These are phyloP conservation scores for Hormaphis cornu DNA, from an alignment of 1,140 invertebrate genomes.

Conservation along the genomic window DNA sequence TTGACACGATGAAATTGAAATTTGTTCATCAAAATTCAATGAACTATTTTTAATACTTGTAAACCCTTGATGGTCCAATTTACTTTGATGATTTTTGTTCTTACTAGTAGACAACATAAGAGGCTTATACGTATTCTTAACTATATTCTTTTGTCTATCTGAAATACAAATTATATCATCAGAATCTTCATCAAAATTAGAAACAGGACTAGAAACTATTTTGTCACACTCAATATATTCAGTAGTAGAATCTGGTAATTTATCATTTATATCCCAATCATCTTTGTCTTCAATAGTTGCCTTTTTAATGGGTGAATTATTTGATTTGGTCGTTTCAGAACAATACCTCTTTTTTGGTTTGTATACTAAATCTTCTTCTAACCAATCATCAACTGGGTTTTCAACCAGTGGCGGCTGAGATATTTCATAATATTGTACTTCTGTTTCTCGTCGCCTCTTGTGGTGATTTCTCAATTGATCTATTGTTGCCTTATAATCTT, in stretches of 20 bases:
- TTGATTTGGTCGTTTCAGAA: not conserved
- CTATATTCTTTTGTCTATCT: not conserved
- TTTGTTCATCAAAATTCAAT: not conserved
- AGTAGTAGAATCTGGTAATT: not conserved
- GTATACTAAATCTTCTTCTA: slow-evolving; percentile 12
- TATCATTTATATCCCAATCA: not conserved
- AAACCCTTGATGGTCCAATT: slow-evolving; percentile 22
- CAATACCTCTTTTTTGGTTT: slow-evolving; percentile 29
- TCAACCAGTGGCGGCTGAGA: slow-evolving; percentile 10
- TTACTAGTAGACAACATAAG: slow-evolving; percentile 9
- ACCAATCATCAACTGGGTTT: slow-evolving; percentile 15
- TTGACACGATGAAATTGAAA: not conserved
- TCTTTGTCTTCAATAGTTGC: not conserved
- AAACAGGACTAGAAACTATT: not conserved
- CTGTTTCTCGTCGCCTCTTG: not conserved
- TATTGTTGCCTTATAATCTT: slow-evolving; percentile 34
- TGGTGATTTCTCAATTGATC: slow-evolving; percentile 19
- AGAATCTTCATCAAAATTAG: slow-evolving; percentile 17
- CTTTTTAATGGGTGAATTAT: not conserved
- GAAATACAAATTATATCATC: not conserved
- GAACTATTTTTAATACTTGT: not conserved
- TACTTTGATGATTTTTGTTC: slow-evolving; percentile 11
- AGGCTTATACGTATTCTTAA: slow-evolving; percentile 8
- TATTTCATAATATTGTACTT: not conserved
- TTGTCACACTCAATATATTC: not conserved